Conservation (phyloP, 2,797 vertebrate species). For the Vultur gryphus region DNA sequence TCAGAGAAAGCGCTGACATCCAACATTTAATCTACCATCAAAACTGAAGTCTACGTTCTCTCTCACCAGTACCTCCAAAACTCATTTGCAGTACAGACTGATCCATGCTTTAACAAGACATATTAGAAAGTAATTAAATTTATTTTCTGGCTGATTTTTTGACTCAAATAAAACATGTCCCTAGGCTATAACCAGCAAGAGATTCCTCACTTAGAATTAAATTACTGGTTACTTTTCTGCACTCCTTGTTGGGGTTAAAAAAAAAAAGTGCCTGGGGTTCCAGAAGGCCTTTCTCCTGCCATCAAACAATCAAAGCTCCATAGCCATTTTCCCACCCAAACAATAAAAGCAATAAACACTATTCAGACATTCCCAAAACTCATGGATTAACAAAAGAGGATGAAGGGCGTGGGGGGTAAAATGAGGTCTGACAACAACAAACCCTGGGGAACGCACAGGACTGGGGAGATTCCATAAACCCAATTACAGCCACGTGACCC, state of each 20-base stretch:
- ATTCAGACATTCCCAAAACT: not conserved
- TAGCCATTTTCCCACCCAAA: slow-evolving; percentile 14
- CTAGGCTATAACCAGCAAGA: slow-evolving; percentile 33
- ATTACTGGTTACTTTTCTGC: slow-evolving; percentile 42
- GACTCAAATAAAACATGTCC: not conserved
- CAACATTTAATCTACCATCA: not conserved
- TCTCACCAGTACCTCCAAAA: not conserved
- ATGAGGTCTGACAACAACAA: slow-evolving; percentile 44
- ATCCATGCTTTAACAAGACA: slow-evolving; percentile 1
- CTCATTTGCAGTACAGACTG: not conserved
- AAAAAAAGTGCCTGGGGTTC: slow-evolving; percentile 5
- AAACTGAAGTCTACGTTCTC: not conserved
- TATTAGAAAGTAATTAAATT: slow-evolving; percentile 53
- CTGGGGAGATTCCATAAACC: not conserved
- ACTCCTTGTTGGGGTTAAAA: slow-evolving; percentile 42
- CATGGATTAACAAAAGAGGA: slow-evolving; percentile 7
- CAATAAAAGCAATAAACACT: slow-evolving; percentile 52
- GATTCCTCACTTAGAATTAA: slow-evolving; percentile 41
- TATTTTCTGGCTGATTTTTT: slow-evolving; percentile 54
- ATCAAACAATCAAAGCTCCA: slow-evolving; percentile 43
- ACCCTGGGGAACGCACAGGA: not conserved
- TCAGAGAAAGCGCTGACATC: not conserved
- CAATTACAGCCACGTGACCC: not conserved
- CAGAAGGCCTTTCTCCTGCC: slow-evolving; percentile 21
- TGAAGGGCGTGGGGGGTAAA: not conserved